Conservation (phyloP, 2,113 vertebrate species). For the Haliaeetus leucogaster region DNA sequence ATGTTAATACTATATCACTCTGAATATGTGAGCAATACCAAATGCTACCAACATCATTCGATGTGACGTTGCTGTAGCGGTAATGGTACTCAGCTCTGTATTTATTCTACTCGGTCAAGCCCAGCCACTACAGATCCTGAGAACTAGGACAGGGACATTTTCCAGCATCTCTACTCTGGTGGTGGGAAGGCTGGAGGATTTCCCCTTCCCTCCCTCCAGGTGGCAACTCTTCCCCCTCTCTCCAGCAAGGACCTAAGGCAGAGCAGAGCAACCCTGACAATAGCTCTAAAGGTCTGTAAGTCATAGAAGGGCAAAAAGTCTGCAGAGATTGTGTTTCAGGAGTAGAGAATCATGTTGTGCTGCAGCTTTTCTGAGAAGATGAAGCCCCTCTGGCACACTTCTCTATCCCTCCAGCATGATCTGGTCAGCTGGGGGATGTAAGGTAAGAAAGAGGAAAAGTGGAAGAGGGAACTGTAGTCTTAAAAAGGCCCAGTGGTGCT, state of each 20-base stretch:
- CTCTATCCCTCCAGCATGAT: background rate
- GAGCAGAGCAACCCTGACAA: background rate
- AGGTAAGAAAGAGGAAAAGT: background rate
- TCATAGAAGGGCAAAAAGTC: background rate
- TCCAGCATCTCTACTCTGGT: background rate
- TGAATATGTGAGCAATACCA: background rate
- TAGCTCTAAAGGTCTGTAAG: background rate
- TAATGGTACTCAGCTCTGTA: background rate
- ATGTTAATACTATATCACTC: background rate
- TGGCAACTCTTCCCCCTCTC: background rate
- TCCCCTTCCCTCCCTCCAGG: background rate
- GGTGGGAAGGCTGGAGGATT: background rate
- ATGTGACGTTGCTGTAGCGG: background rate
- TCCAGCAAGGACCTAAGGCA: background rate
- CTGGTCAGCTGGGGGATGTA: background rate
- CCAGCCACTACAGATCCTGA: background rate
- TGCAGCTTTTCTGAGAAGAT: background rate
- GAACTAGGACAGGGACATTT: background rate
- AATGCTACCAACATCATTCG: background rate
- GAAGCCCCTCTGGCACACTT: background rate
- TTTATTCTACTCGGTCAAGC: background rate
- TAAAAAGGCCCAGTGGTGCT: background rate
- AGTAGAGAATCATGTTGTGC: background rate
- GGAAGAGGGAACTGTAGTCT: background rate
- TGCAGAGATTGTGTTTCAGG: background rate